Conservation (phyloP, 2,888 invertebrate species). For the Chymomyza fuscimana region DNA sequence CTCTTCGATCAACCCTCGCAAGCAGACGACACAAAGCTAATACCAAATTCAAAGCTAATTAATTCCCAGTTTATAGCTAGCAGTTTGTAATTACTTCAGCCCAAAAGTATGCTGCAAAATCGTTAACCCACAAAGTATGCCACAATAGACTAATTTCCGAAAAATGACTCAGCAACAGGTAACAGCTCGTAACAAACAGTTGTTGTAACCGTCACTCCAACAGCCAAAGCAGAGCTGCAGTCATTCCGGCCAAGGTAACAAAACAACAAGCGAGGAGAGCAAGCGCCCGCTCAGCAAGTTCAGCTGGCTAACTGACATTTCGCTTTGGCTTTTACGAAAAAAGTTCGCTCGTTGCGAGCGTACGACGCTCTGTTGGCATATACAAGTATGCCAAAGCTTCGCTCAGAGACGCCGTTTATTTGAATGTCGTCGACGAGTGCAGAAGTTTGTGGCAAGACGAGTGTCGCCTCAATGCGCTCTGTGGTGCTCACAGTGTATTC, state of each 20-base stretch:
- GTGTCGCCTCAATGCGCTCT: conserved; percentile 54
- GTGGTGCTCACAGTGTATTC: conserved; percentile 36
- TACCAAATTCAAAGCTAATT: too few relatives aligned
- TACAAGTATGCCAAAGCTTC: conserved; percentile 13
- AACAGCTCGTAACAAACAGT: conserved; percentile 10
- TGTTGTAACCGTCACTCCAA: conserved; percentile 8
- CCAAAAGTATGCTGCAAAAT: too few relatives aligned
- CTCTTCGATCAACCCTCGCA: too few relatives aligned
- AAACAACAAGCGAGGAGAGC: conserved; percentile 9
- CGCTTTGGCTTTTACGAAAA: conserved; percentile 1
- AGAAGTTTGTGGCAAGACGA: conserved; percentile 18
- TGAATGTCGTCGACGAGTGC: background rate
- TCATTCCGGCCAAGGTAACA: conserved; percentile 68
- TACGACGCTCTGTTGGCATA: background rate
- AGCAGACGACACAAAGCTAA: too few relatives aligned
- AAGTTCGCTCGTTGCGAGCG: conserved; percentile 1
- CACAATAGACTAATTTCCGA: background rate
- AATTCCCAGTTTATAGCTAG: too few relatives aligned
- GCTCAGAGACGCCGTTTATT: background rate
- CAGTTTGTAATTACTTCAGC: too few relatives aligned
- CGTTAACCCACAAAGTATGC: conserved; percentile 14
- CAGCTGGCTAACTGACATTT: conserved; percentile 26
- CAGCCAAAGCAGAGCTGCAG: conserved; percentile 27
- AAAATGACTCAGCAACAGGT: conserved; percentile 47
- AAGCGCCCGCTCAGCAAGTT: conserved; percentile 23